phyloP scores from a whole-genome alignment of 2,888 invertebrate species.

The Campopleginae sp. region DNA sequence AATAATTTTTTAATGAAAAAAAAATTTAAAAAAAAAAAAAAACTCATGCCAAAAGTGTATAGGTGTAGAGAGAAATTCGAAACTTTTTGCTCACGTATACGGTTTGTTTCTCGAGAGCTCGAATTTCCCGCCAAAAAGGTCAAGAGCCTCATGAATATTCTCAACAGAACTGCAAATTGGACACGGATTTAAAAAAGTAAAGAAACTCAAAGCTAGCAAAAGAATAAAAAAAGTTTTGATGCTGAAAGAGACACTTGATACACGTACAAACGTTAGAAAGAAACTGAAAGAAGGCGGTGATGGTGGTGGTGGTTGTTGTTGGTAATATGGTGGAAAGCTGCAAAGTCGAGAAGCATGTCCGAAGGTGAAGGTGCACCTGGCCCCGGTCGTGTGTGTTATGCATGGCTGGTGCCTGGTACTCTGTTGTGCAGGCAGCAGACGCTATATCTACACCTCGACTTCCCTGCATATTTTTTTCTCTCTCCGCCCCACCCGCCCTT shows the following conservation, averaged over 20 bases:
- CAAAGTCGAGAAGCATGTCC: conserved; percentile 65
- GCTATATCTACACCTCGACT: conserved; percentile 49
- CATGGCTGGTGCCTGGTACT: conserved; percentile 78
- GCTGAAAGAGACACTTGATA: conserved; percentile 41
- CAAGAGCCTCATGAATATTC: background rate
- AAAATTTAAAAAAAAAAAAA: no score
- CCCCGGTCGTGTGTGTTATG: conserved; percentile 75
- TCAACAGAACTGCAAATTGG: background rate
- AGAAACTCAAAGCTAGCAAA: background rate
- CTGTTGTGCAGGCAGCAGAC: conserved; percentile 71
- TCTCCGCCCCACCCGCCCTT: conserved; percentile 25
- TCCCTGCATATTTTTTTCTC: conserved; percentile 55
- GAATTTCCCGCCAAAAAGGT: conserved; percentile 26
- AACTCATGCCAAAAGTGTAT: background rate
- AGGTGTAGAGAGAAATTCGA: background rate
- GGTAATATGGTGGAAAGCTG: conserved; percentile 61
- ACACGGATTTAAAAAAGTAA: background rate
- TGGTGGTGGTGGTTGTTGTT: no score
- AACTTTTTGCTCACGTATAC: background rate
- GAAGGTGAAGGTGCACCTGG: conserved; percentile 75
- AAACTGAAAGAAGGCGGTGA: conserved; percentile 65
- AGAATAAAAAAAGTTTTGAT: conserved; percentile 21
- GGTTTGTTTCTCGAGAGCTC: background rate
- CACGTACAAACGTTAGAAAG: conserved; percentile 63
- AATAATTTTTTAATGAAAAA: no score